phyloP scores from a whole-genome alignment of 2,797 vertebrate species.

The Sphenopsis melanotis region DNA sequence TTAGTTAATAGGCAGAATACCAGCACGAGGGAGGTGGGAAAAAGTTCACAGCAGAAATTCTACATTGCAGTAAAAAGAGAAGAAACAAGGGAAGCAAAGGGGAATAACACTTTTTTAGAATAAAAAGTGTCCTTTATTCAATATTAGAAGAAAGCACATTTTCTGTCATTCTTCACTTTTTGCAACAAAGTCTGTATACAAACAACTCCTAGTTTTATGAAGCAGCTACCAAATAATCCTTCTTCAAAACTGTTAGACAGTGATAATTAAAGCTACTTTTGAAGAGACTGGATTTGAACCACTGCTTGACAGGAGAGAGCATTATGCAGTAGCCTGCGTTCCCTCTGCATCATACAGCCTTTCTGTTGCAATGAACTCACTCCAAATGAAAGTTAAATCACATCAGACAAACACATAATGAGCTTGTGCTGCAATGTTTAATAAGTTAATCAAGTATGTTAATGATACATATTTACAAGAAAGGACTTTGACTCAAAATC shows the following conservation, averaged over 20 bases:
- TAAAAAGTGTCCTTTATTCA: not conserved
- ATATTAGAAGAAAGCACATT: not conserved
- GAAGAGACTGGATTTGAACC: not conserved
- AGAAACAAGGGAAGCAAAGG: not conserved
- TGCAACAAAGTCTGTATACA: not conserved
- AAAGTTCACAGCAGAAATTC: not conserved
- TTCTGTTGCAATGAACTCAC: not conserved
- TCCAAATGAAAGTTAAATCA: slow-evolving; percentile 48
- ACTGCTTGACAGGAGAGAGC: not conserved
- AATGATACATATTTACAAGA: slow-evolving; percentile 50
- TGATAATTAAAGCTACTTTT: slow-evolving; percentile 15
- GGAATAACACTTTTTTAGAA: not conserved
- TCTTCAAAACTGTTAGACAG: not conserved
- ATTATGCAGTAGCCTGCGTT: not conserved
- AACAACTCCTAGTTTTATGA: not conserved
- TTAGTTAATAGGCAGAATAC: slow-evolving; percentile 7
- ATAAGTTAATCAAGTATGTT: slow-evolving; percentile 62
- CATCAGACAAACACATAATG: slow-evolving; percentile 51
- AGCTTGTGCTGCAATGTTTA: slow-evolving; percentile 49
- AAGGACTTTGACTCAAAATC: slow-evolving; percentile 29
- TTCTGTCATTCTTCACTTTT: not conserved
- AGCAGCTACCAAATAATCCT: not conserved
- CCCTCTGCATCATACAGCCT: not conserved
- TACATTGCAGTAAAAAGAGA: not conserved
- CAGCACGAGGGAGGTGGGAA: not conserved